Evolutionary conservation across 2,113 vertebrate species (phyloP).

Genomic region (Scomber colias): DNA sequence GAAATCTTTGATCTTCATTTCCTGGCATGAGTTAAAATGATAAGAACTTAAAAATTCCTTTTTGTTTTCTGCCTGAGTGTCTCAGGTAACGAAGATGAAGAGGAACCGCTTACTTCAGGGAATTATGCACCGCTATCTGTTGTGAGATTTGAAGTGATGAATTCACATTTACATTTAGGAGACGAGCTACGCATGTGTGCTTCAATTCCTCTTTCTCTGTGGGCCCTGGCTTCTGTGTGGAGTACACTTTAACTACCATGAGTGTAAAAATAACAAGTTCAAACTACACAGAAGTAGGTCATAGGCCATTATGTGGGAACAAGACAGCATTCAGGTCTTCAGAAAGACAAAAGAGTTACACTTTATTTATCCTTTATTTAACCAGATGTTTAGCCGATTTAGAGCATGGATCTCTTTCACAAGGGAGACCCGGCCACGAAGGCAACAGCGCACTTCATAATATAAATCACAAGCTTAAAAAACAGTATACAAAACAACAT

Average conservation of each 20-base stretch:
- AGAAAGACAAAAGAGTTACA: background rate
- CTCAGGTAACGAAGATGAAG: conserved; percentile 47
- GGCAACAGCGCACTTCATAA: too few species aligned
- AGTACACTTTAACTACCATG: background rate
- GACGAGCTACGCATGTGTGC: background rate
- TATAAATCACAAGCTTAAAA: too few species aligned
- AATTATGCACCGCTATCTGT: background rate
- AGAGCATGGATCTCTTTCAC: too few species aligned
- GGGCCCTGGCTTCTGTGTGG: background rate
- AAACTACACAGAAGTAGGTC: conserved; percentile 18
- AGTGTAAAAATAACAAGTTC: conserved; percentile 22
- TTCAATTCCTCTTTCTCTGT: conserved; percentile 8
- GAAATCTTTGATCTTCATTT: conserved; percentile 67
- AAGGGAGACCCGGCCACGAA: too few species aligned
- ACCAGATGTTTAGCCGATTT: too few species aligned
- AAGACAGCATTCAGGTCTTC: background rate
- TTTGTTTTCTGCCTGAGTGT: conserved; percentile 46
- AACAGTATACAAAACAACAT: too few species aligned
- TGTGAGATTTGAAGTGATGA: conserved; percentile 7
- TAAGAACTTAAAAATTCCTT: conserved; percentile 56
- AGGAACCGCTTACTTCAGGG: background rate
- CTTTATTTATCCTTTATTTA: too few species aligned
- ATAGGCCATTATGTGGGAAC: conserved; percentile 2
- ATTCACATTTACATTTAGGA: conserved; percentile 1
- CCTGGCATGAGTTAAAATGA: conserved; percentile 72